A percentile compares a stretch with the other conserved stretches of the same genome.
Evolutionary conservation across 2,888 invertebrate genomes (phyloP).

Genomic region (Aphidius colemani): DNA sequence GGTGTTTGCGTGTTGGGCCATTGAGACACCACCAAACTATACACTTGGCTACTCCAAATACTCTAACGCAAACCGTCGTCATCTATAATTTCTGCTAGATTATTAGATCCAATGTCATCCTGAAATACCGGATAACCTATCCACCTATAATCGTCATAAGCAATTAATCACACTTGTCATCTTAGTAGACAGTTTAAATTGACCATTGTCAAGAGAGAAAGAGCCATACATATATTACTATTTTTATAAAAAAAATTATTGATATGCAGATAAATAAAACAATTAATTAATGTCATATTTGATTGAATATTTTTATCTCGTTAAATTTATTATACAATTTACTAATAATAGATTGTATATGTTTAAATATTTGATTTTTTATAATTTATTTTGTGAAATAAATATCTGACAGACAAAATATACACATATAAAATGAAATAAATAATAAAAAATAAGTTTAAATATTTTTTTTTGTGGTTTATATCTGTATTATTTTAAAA

Average conservation of each 20-base stretch:
- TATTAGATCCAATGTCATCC: slow-evolving; percentile 31
- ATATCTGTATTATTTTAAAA: too few relatives aligned
- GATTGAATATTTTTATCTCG: neutral
- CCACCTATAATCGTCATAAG: neutral
- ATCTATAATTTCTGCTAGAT: slow-evolving; percentile 51
- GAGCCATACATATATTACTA: neutral
- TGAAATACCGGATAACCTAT: slow-evolving; percentile 15
- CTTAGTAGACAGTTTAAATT: neutral
- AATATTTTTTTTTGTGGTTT: too few relatives aligned
- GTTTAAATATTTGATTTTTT: too few relatives aligned
- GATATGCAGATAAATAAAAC: neutral
- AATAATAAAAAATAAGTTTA: too few relatives aligned
- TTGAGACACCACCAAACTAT: slow-evolving; percentile 56
- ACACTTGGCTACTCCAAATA: slow-evolving; percentile 1
- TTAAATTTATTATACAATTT: slow-evolving; percentile 45
- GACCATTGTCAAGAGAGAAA: neutral
- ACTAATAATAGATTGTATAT: slow-evolving; percentile 37
- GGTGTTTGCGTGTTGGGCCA: slow-evolving; percentile 50
- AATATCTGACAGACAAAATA: too few relatives aligned
- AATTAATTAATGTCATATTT: slow-evolving; percentile 12
- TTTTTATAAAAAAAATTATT: too few relatives aligned
- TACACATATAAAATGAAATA: too few relatives aligned
- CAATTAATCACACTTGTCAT: slow-evolving; percentile 12
- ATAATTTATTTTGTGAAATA: neutral
- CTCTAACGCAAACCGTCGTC: slow-evolving; percentile 11